These are phyloP conservation scores for Colistium nudipinnis DNA, from an alignment of 2,113 vertebrate genomes.

Conservation along the genomic window DNA sequence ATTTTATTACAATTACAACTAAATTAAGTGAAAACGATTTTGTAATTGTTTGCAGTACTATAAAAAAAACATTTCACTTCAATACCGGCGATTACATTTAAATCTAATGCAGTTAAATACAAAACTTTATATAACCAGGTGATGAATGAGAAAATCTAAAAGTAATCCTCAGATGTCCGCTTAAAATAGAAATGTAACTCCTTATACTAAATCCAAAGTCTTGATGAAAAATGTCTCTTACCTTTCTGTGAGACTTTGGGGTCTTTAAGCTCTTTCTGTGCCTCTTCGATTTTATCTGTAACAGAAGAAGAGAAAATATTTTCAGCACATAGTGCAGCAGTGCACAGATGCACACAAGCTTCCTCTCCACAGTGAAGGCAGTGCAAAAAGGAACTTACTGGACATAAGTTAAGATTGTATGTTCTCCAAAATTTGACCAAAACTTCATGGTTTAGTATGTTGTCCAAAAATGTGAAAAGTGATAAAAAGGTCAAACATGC, in stretches of 20 bases:
- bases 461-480: too few relatives aligned
- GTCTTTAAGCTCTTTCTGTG: constrained; percentile 96
- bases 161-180: not conserved
- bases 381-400: constrained; percentile 40
- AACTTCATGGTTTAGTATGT: too few relatives aligned
- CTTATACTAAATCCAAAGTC: not conserved
- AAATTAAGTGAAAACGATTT: not conserved
- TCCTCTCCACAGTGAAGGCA: constrained; percentile 10
- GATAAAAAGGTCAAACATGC: too few relatives aligned
- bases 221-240: constrained; percentile 64
- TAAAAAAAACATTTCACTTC: too few relatives aligned
- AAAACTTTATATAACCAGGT: too few relatives aligned
- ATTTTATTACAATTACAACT: not conserved
- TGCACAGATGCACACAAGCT: constrained; percentile 6
- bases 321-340: constrained; percentile 27
- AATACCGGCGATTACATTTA: not conserved
- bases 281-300: constrained; percentile 99
- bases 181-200: not conserved
- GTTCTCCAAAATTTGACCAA: too few relatives aligned
- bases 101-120: too few relatives aligned
- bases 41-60: too few relatives aligned
- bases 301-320: constrained; percentile 61
- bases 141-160: not conserved
- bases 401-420: too few relatives aligned
- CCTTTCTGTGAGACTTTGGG: constrained; percentile 92